A percentile compares a stretch with the other conserved stretches of the same genome.
phyloP scores from a whole-genome alignment of 1,140 invertebrate genomes.

The Brachionus paranguensis region DNA sequence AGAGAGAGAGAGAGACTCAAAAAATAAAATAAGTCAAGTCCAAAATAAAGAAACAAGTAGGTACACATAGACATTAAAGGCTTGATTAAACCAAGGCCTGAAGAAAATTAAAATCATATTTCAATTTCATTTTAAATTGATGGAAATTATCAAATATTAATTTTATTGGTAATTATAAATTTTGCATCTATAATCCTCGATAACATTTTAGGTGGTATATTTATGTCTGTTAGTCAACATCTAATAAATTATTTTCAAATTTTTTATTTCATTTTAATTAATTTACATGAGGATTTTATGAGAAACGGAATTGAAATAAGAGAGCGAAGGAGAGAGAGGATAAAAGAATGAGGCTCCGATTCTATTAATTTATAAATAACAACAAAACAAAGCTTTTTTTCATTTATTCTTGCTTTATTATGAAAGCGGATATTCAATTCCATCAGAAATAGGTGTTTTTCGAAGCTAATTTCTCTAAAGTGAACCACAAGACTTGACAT shows the following conservation, averaged over 20 bases:
- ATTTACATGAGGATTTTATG: neutral
- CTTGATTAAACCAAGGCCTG: neutral
- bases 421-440: neutral
- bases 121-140: neutral
- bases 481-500: neutral
- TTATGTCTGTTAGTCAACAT: neutral
- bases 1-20: neutral
- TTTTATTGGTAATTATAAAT: neutral
- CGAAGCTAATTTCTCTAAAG: neutral
- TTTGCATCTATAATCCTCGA: neutral
- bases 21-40: neutral
- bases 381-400: neutral
- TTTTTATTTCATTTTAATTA: neutral
- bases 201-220: neutral
- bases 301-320: neutral
- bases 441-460: neutral
- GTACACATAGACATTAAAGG: neutral
- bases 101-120: neutral
- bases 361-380: neutral
- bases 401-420: neutral
- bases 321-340: neutral
- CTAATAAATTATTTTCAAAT: slow-evolving; percentile 1
- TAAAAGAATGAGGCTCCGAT: neutral
- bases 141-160: neutral
- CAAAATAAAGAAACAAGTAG: neutral